Conservation (phyloP, 2,113 vertebrate species). For the Caranx ignobilis region DNA sequence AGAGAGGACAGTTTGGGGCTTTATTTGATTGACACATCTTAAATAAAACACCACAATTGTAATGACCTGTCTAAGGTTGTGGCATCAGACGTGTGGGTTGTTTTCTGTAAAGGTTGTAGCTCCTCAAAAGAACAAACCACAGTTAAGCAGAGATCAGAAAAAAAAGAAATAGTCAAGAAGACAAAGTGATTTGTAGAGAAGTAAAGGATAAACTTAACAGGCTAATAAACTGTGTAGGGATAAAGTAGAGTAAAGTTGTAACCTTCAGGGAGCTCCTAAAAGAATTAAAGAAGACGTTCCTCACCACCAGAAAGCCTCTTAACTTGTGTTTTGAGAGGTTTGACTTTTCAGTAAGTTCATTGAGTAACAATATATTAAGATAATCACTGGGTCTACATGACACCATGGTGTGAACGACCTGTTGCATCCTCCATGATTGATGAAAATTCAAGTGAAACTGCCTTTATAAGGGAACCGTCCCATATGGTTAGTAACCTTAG, state of each 20-base stretch:
- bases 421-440: background rate
- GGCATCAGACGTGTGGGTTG: background rate
- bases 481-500: background rate
- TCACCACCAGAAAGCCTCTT: background rate
- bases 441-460: background rate
- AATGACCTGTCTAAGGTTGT: background rate
- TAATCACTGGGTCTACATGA: background rate
- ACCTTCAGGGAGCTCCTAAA: background rate
- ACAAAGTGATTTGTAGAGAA: background rate
- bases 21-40: background rate
- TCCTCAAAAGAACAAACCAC: background rate
- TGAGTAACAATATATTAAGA: background rate
- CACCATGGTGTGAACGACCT: background rate
- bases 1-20: background rate
- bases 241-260: background rate
- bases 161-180: background rate
- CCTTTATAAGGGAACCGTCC: background rate
- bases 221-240: background rate
- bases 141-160: background rate
- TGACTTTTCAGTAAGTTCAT: background rate
- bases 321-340: background rate
- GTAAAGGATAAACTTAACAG: background rate
- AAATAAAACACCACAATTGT: background rate
- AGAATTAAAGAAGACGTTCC: background rate
- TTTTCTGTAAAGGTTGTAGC: background rate